phyloP scores from a whole-genome alignment of 2,113 vertebrate species.

The Callipepla californica region DNA sequence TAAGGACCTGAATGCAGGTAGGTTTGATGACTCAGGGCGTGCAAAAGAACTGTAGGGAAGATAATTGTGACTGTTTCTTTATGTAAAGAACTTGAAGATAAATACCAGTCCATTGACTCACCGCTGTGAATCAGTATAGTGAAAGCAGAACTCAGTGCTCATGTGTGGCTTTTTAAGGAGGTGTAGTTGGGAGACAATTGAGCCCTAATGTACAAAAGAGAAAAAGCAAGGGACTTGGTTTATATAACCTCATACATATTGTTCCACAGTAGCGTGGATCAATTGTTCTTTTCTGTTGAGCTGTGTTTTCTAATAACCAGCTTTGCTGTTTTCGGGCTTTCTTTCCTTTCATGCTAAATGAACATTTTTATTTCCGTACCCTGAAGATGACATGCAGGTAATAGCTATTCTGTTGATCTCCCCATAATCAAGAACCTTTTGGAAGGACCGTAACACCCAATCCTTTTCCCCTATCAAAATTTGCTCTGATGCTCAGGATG shows the following conservation, averaged over 20 bases:
- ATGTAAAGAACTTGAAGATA: background rate
- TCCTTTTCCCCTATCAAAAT: background rate
- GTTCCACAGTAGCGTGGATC: background rate
- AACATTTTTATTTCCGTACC: background rate
- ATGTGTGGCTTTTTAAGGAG: background rate
- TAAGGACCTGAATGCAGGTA: background rate
- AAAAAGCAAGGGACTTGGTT: background rate
- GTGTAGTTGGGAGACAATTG: background rate
- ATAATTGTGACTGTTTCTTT: background rate
- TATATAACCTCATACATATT: rapidly evolving
- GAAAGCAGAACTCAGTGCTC: background rate
- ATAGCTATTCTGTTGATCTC: background rate
- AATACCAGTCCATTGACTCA: rapidly evolving
- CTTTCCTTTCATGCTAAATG: background rate
- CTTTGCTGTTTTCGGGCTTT: background rate
- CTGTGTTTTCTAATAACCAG: background rate
- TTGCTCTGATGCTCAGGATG: background rate
- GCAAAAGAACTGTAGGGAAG: background rate
- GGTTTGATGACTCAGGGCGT: background rate
- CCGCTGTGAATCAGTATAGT: background rate
- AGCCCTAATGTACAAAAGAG: background rate
- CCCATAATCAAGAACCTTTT: background rate
- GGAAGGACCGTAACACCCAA: background rate
- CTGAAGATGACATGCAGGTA: background rate
- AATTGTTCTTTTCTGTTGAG: background rate